Evolutionary conservation across 2,888 invertebrate species (phyloP).

Genomic region (Cheilosia vernalis): DNA sequence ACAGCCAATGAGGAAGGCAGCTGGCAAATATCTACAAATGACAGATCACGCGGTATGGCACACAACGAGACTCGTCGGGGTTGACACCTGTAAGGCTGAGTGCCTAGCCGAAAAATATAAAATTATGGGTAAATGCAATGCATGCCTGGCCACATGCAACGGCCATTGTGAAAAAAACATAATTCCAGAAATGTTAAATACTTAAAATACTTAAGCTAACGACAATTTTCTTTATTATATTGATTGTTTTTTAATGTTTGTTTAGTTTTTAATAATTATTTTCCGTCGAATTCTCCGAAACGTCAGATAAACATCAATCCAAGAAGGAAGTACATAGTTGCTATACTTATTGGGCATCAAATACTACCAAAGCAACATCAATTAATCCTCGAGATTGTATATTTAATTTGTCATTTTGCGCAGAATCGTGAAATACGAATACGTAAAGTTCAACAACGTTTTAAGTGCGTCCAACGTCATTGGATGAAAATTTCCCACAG

Average conservation of each 20-base stretch:
- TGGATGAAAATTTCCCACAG: conserved; percentile 54
- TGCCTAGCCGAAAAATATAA: conserved; percentile 8
- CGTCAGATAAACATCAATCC: too few relatives aligned
- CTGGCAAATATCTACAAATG: conserved; percentile 72
- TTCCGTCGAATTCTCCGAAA: too few relatives aligned
- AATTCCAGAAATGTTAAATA: too few relatives aligned
- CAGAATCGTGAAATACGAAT: conserved; percentile 62
- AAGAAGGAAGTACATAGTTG: too few relatives aligned
- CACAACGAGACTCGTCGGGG: conserved; percentile 48
- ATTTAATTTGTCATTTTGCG: conserved; percentile 41
- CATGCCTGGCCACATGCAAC: too few relatives aligned
- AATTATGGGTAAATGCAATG: not conserved
- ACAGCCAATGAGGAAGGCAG: conserved; percentile 75
- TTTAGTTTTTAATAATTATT: too few relatives aligned
- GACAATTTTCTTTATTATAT: too few relatives aligned
- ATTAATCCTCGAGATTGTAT: not conserved
- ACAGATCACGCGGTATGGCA: conserved; percentile 73
- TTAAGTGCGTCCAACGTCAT: conserved; percentile 59
- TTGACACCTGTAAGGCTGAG: conserved; percentile 42
- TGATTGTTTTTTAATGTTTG: too few relatives aligned
- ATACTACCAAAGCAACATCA: not conserved
- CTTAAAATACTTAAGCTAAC: too few relatives aligned
- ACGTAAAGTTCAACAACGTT: conserved; percentile 49
- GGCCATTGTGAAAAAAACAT: rapidly evolving
- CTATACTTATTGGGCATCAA: not conserved